Conservation (phyloP, 2,797 vertebrate species). For the Huso huso region DNA sequence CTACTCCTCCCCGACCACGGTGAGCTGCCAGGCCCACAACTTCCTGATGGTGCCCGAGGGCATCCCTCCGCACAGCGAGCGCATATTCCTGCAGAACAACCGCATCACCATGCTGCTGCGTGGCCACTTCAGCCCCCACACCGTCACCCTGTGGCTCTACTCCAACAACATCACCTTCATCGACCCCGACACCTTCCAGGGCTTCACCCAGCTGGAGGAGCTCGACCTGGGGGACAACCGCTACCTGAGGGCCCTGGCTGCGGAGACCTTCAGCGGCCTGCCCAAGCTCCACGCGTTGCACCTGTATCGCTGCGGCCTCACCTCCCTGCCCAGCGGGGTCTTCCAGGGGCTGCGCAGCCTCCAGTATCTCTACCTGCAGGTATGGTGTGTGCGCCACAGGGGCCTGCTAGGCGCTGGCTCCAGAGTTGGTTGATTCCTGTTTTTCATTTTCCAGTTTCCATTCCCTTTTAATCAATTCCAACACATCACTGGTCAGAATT, state of each 20-base stretch:
- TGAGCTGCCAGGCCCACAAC: slow-evolving; percentile 97
- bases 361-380: slow-evolving; percentile 96
- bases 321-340: slow-evolving; percentile 79
- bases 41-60: slow-evolving; percentile 85
- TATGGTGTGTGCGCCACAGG: slow-evolving; percentile 24
- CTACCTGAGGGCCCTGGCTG: slow-evolving; percentile 79
- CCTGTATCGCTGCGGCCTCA: slow-evolving; percentile 88
- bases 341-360: slow-evolving; percentile 89
- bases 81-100: slow-evolving; percentile 96
- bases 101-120: slow-evolving; percentile 81
- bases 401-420: too few relatives aligned
- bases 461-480: too few relatives aligned
- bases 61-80: slow-evolving; percentile 88
- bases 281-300: slow-evolving; percentile 85
- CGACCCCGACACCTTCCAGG: slow-evolving; percentile 83
- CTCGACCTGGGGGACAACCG: slow-evolving; percentile 95
- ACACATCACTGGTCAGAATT: too few relatives aligned
- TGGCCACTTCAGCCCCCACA: slow-evolving; percentile 84
- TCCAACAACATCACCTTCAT: slow-evolving; percentile 97
- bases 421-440: too few relatives aligned
- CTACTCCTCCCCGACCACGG: slow-evolving; percentile 88
- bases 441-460: too few relatives aligned
- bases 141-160: slow-evolving; percentile 95
- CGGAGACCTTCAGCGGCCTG: slow-evolving; percentile 91
- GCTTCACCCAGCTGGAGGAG: slow-evolving; percentile 85